phyloP scores from a whole-genome alignment of 2,888 invertebrate species.

The Xanthia icteritia region DNA sequence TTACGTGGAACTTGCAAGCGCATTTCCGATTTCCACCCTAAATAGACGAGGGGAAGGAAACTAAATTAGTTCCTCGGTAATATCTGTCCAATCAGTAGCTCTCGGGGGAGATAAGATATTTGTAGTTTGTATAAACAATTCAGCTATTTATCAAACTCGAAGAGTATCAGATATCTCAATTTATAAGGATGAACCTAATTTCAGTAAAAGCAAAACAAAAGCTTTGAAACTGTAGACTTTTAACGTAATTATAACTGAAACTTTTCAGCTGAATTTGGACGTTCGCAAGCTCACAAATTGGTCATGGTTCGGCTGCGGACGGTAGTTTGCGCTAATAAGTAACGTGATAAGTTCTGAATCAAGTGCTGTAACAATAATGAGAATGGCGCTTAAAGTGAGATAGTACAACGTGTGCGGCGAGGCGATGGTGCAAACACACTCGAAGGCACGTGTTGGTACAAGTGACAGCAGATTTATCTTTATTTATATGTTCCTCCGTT shows the following conservation, averaged over 20 bases:
- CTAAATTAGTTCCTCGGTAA: conserved; percentile 52
- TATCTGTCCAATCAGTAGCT: conserved; percentile 49
- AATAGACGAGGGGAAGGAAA: conserved; percentile 51
- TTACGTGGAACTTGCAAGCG: conserved; percentile 51
- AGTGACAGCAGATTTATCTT: conserved; percentile 66
- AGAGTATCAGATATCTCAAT: conserved; percentile 25
- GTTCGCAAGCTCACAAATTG: conserved; percentile 30
- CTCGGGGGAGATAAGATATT: conserved; percentile 49
- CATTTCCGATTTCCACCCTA: conserved; percentile 62
- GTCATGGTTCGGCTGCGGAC: not conserved
- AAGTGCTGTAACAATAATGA: conserved; percentile 29
- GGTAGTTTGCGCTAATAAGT: conserved; percentile 20
- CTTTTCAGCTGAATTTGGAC: conserved; percentile 30
- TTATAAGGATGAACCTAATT: conserved; percentile 21
- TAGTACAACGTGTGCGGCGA: conserved; percentile 20
- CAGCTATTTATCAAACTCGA: conserved; percentile 41
- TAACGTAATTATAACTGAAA: conserved; percentile 26
- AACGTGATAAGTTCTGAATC: conserved; percentile 7
- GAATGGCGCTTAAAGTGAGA: conserved; percentile 34
- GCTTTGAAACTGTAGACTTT: conserved; percentile 44
- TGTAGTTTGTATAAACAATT: conserved; percentile 39
- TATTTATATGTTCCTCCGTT: conserved; percentile 54
- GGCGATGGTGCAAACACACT: conserved; percentile 32
- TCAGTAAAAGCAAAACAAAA: conserved; percentile 21
- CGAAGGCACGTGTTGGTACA: conserved; percentile 58